A percentile compares a stretch with the other conserved stretches of the same genome.
These are phyloP conservation scores for Pasiphila rectangulata DNA, from an alignment of 2,888 invertebrate genomes.

Conservation along the genomic window DNA sequence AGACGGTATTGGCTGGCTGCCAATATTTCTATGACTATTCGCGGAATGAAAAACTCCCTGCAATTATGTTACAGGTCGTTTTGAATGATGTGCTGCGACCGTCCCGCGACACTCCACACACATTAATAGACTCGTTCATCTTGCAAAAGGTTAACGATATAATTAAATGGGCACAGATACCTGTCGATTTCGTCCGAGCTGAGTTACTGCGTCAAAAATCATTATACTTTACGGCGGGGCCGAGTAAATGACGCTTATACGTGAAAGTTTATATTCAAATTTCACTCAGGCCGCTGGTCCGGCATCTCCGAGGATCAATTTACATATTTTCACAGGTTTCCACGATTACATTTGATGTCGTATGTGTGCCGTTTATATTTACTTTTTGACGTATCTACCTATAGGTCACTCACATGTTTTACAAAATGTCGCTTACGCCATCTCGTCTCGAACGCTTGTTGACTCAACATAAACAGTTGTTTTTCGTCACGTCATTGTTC, in stretches of 20 bases:
- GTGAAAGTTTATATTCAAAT: slow-evolving; percentile 79
- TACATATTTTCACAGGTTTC: slow-evolving; percentile 80
- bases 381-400: slow-evolving; percentile 16
- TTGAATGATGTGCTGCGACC: slow-evolving; percentile 20
- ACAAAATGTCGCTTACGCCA: slow-evolving; percentile 5
- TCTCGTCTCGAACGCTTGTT: not conserved
- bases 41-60: slow-evolving; percentile 24
- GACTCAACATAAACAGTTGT: not conserved
- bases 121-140: slow-evolving; percentile 17
- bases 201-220: slow-evolving; percentile 76
- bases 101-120: slow-evolving; percentile 8
- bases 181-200: slow-evolving; percentile 70
- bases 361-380: slow-evolving; percentile 42
- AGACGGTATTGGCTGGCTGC: slow-evolving; percentile 29
- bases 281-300: slow-evolving; percentile 72
- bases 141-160: slow-evolving; percentile 44
- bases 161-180: slow-evolving; percentile 43
- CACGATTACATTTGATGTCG: slow-evolving; percentile 66
- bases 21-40: slow-evolving; percentile 31
- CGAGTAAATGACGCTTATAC: slow-evolving; percentile 74
- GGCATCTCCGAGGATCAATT: slow-evolving; percentile 79
- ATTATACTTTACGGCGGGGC: slow-evolving; percentile 77
- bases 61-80: slow-evolving; percentile 19
- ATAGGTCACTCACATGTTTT: slow-evolving; percentile 5
- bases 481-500: slow-evolving; percentile 17